Evolutionary conservation across 2,113 vertebrate genomes (phyloP), one percentile per base, ranked within the genome.

Genomic region (Lepidiolamprologus cunningtoni): DNA sequence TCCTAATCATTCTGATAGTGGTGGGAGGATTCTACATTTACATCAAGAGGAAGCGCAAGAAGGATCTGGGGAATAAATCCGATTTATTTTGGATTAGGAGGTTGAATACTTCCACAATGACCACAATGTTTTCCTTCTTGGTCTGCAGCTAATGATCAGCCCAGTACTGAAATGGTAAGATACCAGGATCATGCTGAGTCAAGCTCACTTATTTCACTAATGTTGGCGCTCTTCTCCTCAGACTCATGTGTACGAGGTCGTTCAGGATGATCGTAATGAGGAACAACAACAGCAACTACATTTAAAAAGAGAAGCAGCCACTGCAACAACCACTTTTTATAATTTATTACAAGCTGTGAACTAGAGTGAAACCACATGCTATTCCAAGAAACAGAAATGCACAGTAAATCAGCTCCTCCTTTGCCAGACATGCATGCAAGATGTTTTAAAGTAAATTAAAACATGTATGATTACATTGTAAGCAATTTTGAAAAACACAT

Each of bases 301-400:
- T 11, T 3, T 7, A 33, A 52, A 84, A 40, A 33, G 21, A 76
- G 71, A 86, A 81, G 14, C 31, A 5, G 13, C 14, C 33, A 47
- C 63, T 11, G 79, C 47, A 2, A 26, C 55, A 19, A 50, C 88
- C 40, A 88, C 2, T 80, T 82, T 91, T 12, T 94, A 95, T 88
- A 3, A 91, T 89, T 85, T 95, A 66, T 53, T 94, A 45, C 93
- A 95, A 73, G 68, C 90, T 83, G 89, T 93, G 3, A 89, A 92
- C 71, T 93, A 88, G 28, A 55, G 6, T 6, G 35, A 33, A 84
- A 80, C 40, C 35, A 61, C 80, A 45, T 12, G 3, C 1, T 73
- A 0, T 54, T 63, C 4, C 9, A 66, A 53, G 19, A 58, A 58
- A 16, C 12, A 57, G 8, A 57, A 57, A 45, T 33, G 0, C 13